Percentiles rank a stretch among this genome's conserved stretches.
These are phyloP conservation scores for Acanthurus tractus DNA, from an alignment of 2,797 vertebrate genomes.

Conservation along the genomic window DNA sequence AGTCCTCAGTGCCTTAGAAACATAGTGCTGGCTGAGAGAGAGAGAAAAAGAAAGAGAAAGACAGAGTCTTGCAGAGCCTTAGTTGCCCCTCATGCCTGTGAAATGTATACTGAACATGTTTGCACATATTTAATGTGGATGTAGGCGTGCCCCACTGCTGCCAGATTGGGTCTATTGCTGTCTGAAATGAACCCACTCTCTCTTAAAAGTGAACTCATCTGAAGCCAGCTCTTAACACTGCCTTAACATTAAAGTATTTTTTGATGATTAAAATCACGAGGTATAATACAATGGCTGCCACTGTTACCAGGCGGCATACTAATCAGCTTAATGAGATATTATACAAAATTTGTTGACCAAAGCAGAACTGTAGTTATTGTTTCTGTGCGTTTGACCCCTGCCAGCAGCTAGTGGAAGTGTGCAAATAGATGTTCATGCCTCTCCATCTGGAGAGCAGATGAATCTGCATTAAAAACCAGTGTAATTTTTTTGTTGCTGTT, in stretches of 20 bases:
- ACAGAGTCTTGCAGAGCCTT: conserved; percentile 22
- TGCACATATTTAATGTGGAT: conserved; percentile 48
- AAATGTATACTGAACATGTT: conserved; percentile 53
- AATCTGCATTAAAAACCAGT: conserved; percentile 70
- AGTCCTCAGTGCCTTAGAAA: conserved; percentile 38
- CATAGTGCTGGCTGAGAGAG: conserved; percentile 52
- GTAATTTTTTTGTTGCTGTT: conserved; percentile 54
- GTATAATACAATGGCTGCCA: conserved; percentile 90
- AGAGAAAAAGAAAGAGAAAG: conserved; percentile 23
- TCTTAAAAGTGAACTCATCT: conserved; percentile 90
- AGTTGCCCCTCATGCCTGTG: conserved; percentile 41
- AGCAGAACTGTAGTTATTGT: conserved; percentile 95
- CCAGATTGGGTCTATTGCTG: conserved; percentile 69
- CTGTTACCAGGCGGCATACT: conserved; percentile 96
- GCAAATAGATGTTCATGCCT: conserved; percentile 72
- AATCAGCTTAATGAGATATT: conserved; percentile 99
- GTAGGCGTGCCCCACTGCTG: conserved; percentile 26
- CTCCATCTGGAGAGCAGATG: conserved; percentile 82
- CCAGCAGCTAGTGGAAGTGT: conserved; percentile 89
- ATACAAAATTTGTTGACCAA: conserved; percentile 99
- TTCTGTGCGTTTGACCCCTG: conserved; percentile 94
- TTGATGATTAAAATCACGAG: conserved; percentile 96
- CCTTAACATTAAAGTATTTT: conserved; percentile 91
- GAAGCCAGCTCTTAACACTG: conserved; percentile 88
- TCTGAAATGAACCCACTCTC: conserved; percentile 83